Evolutionary conservation across 2,888 invertebrate genomes (phyloP).

Genomic region (Phlogophora meticulosa): DNA sequence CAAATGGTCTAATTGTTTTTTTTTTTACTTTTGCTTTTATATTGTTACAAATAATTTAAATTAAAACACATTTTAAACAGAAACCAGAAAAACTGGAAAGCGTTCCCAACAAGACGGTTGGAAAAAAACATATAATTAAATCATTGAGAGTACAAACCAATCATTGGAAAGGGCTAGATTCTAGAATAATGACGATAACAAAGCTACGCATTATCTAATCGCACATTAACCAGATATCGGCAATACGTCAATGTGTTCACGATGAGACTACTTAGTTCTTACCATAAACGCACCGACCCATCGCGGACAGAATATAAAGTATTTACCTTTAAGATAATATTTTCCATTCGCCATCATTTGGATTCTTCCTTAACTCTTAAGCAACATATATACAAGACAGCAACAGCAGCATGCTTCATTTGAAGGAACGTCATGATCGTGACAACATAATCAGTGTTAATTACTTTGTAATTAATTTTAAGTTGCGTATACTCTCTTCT

Average conservation of each 20-base stretch:
- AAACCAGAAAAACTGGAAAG: too few relatives aligned
- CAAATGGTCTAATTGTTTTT: too few relatives aligned
- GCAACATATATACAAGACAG: slow-evolving; percentile 37
- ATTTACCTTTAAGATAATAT: slow-evolving; percentile 33
- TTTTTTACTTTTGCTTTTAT: too few relatives aligned
- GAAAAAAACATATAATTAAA: not conserved
- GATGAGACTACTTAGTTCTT: slow-evolving; percentile 34
- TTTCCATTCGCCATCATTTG: slow-evolving; percentile 52
- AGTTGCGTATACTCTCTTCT: not conserved
- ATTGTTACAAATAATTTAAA: too few relatives aligned
- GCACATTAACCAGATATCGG: slow-evolving; percentile 12
- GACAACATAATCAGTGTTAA: slow-evolving; percentile 27
- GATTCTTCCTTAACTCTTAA: slow-evolving; percentile 44
- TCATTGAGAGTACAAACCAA: not conserved
- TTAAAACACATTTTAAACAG: too few relatives aligned
- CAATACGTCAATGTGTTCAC: slow-evolving; percentile 28
- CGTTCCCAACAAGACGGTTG: not conserved
- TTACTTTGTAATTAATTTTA: not conserved
- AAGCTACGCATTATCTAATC: slow-evolving; percentile 11
- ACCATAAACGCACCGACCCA: slow-evolving; percentile 46
- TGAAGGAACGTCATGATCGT: slow-evolving; percentile 30
- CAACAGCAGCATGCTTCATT: slow-evolving; percentile 18
- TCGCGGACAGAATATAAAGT: slow-evolving; percentile 31
- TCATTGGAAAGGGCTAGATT: not conserved
- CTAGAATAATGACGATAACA: not conserved